A percentile compares a stretch with the other conserved stretches of the same genome.
Conservation (phyloP, 2,888 invertebrate species). For the Nemotelus pantherinus region DNA sequence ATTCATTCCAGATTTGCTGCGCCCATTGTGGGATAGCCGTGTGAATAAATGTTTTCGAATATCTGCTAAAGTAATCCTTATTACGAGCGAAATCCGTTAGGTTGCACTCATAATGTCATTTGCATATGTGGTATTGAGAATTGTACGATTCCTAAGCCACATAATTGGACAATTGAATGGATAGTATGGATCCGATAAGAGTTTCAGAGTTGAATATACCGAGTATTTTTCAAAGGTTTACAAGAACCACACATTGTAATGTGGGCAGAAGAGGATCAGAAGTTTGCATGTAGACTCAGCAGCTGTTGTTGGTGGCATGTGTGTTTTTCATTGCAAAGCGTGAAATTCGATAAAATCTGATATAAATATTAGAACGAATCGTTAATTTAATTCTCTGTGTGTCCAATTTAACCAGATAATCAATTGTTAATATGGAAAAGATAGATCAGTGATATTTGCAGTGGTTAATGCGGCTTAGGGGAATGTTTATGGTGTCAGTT, state of each 20-base stretch:
- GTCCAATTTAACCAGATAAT: neutral
- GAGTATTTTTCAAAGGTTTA: neutral
- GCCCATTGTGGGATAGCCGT: slow-evolving; percentile 5
- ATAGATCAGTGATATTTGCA: slow-evolving; percentile 1
- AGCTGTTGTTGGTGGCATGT: neutral
- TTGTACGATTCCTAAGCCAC: slow-evolving; percentile 26
- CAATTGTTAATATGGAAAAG: neutral
- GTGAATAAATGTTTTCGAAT: slow-evolving; percentile 25
- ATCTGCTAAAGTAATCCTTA: slow-evolving; percentile 5
- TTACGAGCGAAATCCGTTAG: slow-evolving; percentile 27
- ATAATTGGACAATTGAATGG: slow-evolving; percentile 43
- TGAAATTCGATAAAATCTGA: slow-evolving; percentile 39
- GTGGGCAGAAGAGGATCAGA: neutral
- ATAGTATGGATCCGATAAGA: slow-evolving; percentile 32
- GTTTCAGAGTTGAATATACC: neutral
- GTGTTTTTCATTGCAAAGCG: slow-evolving; percentile 1
- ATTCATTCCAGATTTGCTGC: slow-evolving; percentile 18
- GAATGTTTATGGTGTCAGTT: too few relatives aligned
- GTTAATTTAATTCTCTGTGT: slow-evolving; percentile 35
- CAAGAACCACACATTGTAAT: neutral
- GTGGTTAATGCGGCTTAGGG: too few relatives aligned
- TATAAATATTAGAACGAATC: slow-evolving; percentile 38
- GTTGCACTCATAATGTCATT: slow-evolving; percentile 43
- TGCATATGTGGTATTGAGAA: slow-evolving; percentile 29
- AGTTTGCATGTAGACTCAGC: slow-evolving; percentile 1